Evolutionary conservation across 2,888 invertebrate genomes (phyloP), one percentile per base, ranked within the genome.

Genomic region (Mactromeris polynyma): DNA sequence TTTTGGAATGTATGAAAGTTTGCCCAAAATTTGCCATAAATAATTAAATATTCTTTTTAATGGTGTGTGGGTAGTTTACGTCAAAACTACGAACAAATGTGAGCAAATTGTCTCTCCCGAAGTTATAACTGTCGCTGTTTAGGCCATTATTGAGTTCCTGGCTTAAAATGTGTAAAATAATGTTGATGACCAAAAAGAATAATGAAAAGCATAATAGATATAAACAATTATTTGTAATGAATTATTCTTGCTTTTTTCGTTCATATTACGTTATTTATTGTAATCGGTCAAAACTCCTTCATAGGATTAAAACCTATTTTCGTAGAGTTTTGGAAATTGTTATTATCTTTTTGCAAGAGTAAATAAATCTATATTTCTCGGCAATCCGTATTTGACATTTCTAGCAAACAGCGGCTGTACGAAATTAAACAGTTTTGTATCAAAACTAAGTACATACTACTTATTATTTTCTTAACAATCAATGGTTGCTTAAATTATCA

Each of bases 21-120:
- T 36, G 73, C 73, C 73, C 36, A 36, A 73, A 73, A 26, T 36
- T 73, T 79, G 40, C 79, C 79, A 79, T 79, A 79, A 79, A 79
- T 79, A 79, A 79, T 79, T 79, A 79, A 79, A 79, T 79, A 79
- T 21, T 79, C 19, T 42, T 17, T 36, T 26, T 42, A 40, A 79
- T 79, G n/a, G 40, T 79, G 26, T n/a, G 33, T 14, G 31, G 11
- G 73, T 31, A 19, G 26, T 9, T 17, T 14, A 14, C 33, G 36
- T 33, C 31, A 33, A 17, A 73, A 36, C 33, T 73, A 73, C 73
- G 36, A 33, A 31, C 73, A 73, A 26, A 64, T 64, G 46, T 46
- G 58, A 64, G 58, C 58, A 64, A 64, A 9, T n/a, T 64, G 26
- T 64, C 58, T 26, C 58, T 64, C 58, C 58, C n/a, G 26, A 64